A percentile compares a stretch with the other conserved stretches of the same genome.
Conservation (phyloP, 2,797 vertebrate species). For the Eupleurogrammus muticus region DNA sequence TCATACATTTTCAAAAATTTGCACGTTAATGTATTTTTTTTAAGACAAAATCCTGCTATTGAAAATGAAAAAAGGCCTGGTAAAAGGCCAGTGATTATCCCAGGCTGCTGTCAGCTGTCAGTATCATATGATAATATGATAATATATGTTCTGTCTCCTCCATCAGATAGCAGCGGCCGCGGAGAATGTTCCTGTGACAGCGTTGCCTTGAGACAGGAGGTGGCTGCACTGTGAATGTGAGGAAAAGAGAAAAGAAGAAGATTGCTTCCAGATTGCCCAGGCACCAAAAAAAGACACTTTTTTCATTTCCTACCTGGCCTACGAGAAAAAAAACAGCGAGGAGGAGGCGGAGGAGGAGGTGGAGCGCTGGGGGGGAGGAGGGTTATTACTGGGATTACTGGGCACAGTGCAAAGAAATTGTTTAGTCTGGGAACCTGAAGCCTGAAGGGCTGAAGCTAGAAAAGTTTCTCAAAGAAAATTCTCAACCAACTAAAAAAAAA, state of each 20-base stretch:
- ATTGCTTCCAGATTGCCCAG: conserved; percentile 96
- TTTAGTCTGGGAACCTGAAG: conserved; percentile 88
- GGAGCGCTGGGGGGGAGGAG: conserved; percentile 59
- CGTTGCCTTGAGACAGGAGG: conserved; percentile 95
- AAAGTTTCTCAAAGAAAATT: conserved; percentile 87
- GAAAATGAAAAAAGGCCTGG: too few relatives aligned
- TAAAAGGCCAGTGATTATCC: too few relatives aligned
- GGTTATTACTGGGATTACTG: conserved; percentile 73
- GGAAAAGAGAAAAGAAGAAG: conserved; percentile 85
- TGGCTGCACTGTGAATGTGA: conserved; percentile 89
- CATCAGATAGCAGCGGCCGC: conserved; percentile 92
- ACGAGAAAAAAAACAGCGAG: conserved; percentile 76
- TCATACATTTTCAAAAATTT: too few relatives aligned
- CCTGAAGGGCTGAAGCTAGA: conserved; percentile 85
- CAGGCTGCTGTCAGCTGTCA: too few relatives aligned
- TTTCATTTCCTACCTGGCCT: conserved; percentile 91
- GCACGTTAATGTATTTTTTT: not conserved
- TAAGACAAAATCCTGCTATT: too few relatives aligned
- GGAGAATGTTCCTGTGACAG: conserved; percentile 93
- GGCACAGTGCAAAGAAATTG: conserved; percentile 87
- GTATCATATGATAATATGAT: too few relatives aligned
- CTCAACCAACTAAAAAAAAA: conserved; percentile 76
- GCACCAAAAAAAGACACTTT: conserved; percentile 86
- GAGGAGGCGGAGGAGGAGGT: conserved; percentile 57
- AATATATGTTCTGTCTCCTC: conserved; percentile 39